Percentiles rank a stretch among this genome's conserved stretches.
Evolutionary conservation across 2,797 vertebrate species (phyloP).

Genomic region (Thalassophryne amazonica): DNA sequence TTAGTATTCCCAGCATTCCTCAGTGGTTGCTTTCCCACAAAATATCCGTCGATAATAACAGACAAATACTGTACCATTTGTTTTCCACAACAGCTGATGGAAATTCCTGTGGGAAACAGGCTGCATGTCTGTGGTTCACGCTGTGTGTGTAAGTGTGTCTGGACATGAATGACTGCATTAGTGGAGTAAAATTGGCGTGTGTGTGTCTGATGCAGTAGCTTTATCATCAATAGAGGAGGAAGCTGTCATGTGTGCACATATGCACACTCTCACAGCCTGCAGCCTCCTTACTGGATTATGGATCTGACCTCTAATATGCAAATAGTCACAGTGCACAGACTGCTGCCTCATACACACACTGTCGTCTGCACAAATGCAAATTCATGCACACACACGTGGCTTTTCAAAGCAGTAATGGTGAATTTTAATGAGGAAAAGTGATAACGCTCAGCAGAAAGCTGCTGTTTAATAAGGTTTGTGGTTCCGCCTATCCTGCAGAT

Average conservation of each 20-base stretch:
- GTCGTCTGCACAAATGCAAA: slow-evolving; percentile 4
- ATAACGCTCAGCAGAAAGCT: slow-evolving; percentile 13
- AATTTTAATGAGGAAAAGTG: slow-evolving; percentile 11
- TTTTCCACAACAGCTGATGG: slow-evolving; percentile 36
- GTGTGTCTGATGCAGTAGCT: slow-evolving; percentile 38
- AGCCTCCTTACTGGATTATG: slow-evolving; percentile 32
- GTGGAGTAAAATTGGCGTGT: slow-evolving; percentile 1
- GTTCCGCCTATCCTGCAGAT: not conserved
- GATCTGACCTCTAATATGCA: slow-evolving; percentile 62
- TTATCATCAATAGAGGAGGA: slow-evolving; percentile 32
- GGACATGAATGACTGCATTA: slow-evolving; percentile 4
- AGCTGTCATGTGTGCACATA: not conserved
- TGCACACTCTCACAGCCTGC: slow-evolving; percentile 6
- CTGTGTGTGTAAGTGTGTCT: not conserved
- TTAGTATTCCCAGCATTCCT: not conserved
- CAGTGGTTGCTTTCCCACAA: slow-evolving; percentile 6
- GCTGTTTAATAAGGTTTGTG: not conserved
- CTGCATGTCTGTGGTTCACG: slow-evolving; percentile 11
- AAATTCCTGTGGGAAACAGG: slow-evolving; percentile 21
- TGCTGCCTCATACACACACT: slow-evolving; percentile 15
- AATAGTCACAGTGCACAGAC: slow-evolving; percentile 29
- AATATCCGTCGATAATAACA: slow-evolving; percentile 15
- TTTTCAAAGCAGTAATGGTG: slow-evolving; percentile 3
- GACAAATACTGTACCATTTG: slow-evolving; percentile 5
- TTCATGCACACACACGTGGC: slow-evolving; percentile 4